Conservation (phyloP, 1,140 invertebrate genomes). For the Anagrus nilaparvatae region DNA sequence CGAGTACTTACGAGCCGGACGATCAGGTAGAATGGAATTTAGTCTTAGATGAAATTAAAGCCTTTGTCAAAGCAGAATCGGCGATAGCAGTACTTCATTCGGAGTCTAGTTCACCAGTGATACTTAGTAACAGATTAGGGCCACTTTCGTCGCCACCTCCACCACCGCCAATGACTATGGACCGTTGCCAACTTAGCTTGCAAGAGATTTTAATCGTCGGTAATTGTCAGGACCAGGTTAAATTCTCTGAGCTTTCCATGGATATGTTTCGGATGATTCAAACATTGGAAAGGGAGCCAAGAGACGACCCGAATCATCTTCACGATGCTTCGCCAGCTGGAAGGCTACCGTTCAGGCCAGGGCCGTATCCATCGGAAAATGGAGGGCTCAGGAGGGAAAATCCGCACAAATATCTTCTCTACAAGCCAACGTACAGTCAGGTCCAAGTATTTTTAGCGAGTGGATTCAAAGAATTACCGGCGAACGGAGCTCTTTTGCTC, state of each 20-base stretch:
- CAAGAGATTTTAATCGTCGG: constrained; percentile 94
- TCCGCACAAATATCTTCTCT: constrained; percentile 94
- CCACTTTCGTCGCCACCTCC: constrained; percentile 77
- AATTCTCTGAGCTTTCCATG: constrained; percentile 94
- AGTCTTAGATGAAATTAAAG: constrained; percentile 88
- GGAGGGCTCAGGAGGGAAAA: constrained; percentile 73
- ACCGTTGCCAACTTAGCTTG: no score
- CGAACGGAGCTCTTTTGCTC: constrained; percentile 80
- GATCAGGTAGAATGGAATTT: constrained; percentile 94
- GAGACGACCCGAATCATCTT: constrained; percentile 70
- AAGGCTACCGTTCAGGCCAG: constrained; percentile 54
- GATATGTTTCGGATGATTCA: constrained; percentile 98
- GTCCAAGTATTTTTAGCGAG: constrained; percentile 88
- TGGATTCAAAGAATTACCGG: constrained; percentile 86
- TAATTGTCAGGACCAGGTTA: constrained; percentile 94
- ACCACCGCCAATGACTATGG: constrained; percentile 72
- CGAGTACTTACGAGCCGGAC: constrained; percentile 88
- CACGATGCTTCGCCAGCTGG: constrained; percentile 81
- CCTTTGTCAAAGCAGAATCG: constrained; percentile 88
- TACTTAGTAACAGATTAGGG: constrained; percentile 75
- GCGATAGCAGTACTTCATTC: constrained; percentile 79
- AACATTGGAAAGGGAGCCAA: constrained; percentile 84
- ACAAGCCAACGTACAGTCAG: constrained; percentile 90
- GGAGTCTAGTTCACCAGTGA: constrained; percentile 66
- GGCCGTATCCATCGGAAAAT: constrained; percentile 58